Evolutionary conservation across 2,797 vertebrate species (phyloP).

Genomic region (Myotis planiceps): DNA sequence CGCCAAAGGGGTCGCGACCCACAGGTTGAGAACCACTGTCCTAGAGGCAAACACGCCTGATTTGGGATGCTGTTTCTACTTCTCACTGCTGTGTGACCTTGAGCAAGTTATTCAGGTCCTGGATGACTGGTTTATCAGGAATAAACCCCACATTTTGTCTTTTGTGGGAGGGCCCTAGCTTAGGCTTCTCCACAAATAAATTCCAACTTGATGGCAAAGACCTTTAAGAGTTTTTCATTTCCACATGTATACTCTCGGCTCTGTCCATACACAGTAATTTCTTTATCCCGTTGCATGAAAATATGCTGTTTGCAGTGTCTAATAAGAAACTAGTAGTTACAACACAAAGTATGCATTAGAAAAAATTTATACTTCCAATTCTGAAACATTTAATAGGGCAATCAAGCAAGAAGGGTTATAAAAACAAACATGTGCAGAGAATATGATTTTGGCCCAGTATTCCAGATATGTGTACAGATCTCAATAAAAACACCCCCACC

Average conservation of each 20-base stretch:
- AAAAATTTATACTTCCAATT: background rate
- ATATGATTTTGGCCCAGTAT: background rate
- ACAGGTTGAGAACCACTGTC: background rate
- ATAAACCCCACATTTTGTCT: constrained; percentile 6
- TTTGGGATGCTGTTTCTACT: constrained; percentile 22
- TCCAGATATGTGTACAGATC: background rate
- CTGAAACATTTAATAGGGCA: constrained; percentile 27
- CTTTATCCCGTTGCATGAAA: constrained; percentile 1
- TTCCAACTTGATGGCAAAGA: constrained; percentile 23
- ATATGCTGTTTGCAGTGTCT: background rate
- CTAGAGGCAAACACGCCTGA: constrained; percentile 3
- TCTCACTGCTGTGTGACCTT: background rate
- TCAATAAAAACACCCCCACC: background rate
- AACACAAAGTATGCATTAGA: constrained; percentile 8
- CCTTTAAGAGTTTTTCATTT: background rate
- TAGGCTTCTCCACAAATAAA: background rate
- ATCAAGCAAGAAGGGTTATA: constrained; percentile 1
- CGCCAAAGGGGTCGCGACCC: too few relatives aligned
- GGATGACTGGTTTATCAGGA: background rate
- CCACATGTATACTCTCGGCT: background rate
- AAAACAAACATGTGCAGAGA: background rate
- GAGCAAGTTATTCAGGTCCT: constrained; percentile 23
- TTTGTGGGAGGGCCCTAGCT: background rate
- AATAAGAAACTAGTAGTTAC: background rate
- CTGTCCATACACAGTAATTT: background rate